Evolutionary conservation across 2,888 invertebrate species (phyloP).

Genomic region (Apotomis capreana): DNA sequence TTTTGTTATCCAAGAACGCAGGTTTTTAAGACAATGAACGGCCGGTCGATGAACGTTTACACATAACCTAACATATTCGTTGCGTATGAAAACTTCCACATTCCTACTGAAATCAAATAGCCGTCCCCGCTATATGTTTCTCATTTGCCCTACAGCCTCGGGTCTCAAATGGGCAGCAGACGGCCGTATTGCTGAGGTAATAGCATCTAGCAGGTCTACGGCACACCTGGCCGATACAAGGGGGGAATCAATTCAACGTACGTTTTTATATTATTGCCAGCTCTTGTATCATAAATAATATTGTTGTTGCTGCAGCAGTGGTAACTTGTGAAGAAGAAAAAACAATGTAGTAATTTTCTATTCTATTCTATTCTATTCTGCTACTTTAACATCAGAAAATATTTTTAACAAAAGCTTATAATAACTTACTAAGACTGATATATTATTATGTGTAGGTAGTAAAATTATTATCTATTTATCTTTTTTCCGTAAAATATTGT

Average conservation of each 20-base stretch:
- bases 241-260: constrained; percentile 53
- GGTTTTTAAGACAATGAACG: too few relatives aligned
- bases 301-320: neutral
- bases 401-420: too few relatives aligned
- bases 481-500: too few relatives aligned
- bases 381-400: too few relatives aligned
- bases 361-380: too few relatives aligned
- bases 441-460: too few relatives aligned
- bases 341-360: too few relatives aligned
- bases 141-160: constrained; percentile 41
- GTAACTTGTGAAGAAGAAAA: too few relatives aligned
- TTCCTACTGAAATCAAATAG: constrained; percentile 17
- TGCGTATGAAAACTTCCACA: neutral
- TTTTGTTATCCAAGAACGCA: too few relatives aligned
- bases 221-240: constrained; percentile 48
- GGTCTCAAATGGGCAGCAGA: constrained; percentile 48
- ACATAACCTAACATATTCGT: neutral
- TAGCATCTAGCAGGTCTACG: constrained; percentile 57
- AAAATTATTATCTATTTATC: too few relatives aligned
- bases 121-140: constrained; percentile 31
- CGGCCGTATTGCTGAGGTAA: constrained; percentile 49
- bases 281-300: constrained; percentile 3
- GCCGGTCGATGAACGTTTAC: neutral
- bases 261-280: constrained; percentile 52
- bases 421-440: too few relatives aligned